Evolutionary conservation across 2,113 vertebrate species (phyloP).

Genomic region (Cynoglossus semilaevis): DNA sequence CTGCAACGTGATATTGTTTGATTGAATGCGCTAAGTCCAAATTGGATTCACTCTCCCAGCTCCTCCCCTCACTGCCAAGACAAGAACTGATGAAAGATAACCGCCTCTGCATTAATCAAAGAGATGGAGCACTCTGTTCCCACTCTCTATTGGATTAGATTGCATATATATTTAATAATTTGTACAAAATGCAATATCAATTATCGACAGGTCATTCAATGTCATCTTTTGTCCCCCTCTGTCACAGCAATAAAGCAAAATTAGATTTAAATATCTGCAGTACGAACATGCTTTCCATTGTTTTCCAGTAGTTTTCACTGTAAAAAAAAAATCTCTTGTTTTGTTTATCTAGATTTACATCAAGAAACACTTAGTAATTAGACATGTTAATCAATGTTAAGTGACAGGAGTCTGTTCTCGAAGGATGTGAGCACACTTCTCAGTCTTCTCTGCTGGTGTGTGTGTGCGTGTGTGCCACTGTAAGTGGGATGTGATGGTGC

Average conservation of each 20-base stretch:
- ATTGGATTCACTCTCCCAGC: slow-evolving; percentile 68
- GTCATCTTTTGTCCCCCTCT: slow-evolving; percentile 58
- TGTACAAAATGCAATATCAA: slow-evolving; percentile 64
- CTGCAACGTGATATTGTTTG: slow-evolving; percentile 68
- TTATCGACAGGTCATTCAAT: slow-evolving; percentile 66
- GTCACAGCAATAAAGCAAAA: slow-evolving; percentile 23
- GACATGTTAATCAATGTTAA: slow-evolving; percentile 41
- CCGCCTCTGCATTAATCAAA: slow-evolving; percentile 72
- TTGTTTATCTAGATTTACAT: slow-evolving; percentile 18
- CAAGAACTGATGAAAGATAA: slow-evolving; percentile 72
- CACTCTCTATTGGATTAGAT: slow-evolving; percentile 71
- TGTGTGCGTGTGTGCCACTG: slow-evolving; percentile 26
- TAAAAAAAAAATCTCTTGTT: slow-evolving; percentile 7
- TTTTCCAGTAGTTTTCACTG: slow-evolving; percentile 10
- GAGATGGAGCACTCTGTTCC: slow-evolving; percentile 72
- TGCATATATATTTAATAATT: slow-evolving; percentile 68
- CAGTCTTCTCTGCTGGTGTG: slow-evolving; percentile 3
- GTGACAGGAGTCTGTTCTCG: slow-evolving; percentile 33
- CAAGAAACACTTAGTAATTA: slow-evolving; percentile 28
- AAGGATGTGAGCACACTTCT: slow-evolving; percentile 15
- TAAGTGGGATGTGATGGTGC: slow-evolving; percentile 36
- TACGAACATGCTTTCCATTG: slow-evolving; percentile 4
- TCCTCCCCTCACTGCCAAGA: slow-evolving; percentile 46
- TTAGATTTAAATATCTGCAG: slow-evolving; percentile 7
- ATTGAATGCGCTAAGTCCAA: slow-evolving; percentile 69